phyloP scores from a whole-genome alignment of 2,797 vertebrate species.

The Sebastiscus tertius region DNA sequence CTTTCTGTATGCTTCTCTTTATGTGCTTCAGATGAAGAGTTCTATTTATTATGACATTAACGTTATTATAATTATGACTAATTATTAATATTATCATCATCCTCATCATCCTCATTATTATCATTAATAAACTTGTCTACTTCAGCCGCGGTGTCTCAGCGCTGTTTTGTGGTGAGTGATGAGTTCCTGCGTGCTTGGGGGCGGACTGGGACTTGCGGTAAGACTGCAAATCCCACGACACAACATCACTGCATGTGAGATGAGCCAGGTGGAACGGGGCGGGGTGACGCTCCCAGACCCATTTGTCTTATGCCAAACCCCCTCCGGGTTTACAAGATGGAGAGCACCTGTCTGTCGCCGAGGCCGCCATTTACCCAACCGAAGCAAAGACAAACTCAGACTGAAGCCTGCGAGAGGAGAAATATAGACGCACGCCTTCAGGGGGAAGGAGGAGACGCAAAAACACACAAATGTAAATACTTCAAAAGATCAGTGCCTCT shows the following conservation, averaged over 20 bases:
- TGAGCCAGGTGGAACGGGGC: constrained; percentile 55
- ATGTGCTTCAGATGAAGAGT: constrained; percentile 91
- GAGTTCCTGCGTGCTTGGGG: neutral
- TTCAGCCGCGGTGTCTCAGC: constrained; percentile 61
- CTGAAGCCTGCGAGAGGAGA: constrained; percentile 12
- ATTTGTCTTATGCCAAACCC: constrained; percentile 63
- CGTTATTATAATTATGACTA: constrained; percentile 90
- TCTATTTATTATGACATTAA: constrained; percentile 88
- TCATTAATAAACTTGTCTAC: constrained; percentile 86
- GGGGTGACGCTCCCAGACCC: constrained; percentile 29
- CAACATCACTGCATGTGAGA: constrained; percentile 25
- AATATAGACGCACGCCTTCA: constrained; percentile 29
- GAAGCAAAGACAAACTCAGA: constrained; percentile 61
- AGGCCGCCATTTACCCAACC: constrained; percentile 65
- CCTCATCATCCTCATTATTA: constrained; percentile 83
- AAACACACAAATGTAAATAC: constrained; percentile 64
- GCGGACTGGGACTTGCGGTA: neutral
- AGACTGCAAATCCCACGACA: constrained; percentile 44
- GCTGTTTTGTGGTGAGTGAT: constrained; percentile 60
- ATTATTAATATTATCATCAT: constrained; percentile 84
- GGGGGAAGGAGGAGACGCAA: constrained; percentile 16
- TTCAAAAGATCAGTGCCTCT: constrained; percentile 53
- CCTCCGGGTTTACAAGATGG: constrained; percentile 65
- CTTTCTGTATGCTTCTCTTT: constrained; percentile 92
- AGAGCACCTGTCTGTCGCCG: constrained; percentile 66